Conservation (phyloP, 2,888 invertebrate species). For the Drosophila ustulata region DNA sequence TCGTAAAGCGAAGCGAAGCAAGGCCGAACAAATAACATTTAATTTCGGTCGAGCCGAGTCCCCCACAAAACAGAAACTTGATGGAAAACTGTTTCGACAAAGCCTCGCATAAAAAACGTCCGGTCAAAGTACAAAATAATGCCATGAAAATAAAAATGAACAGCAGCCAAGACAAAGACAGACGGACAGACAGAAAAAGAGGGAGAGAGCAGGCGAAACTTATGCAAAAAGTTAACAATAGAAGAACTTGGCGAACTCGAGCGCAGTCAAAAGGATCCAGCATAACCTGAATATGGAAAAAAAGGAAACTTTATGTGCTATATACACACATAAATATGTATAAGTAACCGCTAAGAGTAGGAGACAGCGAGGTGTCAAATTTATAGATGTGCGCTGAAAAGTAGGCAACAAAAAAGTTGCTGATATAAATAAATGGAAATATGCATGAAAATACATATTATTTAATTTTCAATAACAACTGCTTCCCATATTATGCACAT, state of each 20-base stretch:
- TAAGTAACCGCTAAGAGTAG: background rate
- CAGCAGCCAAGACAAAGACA: constrained; percentile 12
- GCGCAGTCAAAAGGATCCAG: constrained; percentile 62
- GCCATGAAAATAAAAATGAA: constrained; percentile 66
- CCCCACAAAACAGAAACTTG: constrained; percentile 47
- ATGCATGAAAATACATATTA: no score
- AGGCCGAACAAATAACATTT: constrained; percentile 74
- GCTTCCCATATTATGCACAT: no score
- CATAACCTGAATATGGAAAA: constrained; percentile 26
- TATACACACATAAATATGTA: constrained; percentile 32
- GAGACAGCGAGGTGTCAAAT: constrained; percentile 60
- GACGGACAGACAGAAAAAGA: background rate
- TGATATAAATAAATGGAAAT: constrained; percentile 7
- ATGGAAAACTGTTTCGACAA: constrained; percentile 66
- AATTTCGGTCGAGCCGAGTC: constrained; percentile 56
- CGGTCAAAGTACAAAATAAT: constrained; percentile 54
- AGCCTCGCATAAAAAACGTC: constrained; percentile 35
- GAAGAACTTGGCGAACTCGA: constrained; percentile 29
- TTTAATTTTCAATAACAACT: no score
- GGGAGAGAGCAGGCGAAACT: constrained; percentile 42
- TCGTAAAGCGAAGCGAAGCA: constrained; percentile 52
- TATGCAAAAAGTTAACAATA: constrained; percentile 60
- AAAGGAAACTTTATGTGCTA: constrained; percentile 69
- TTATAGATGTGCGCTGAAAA: constrained; percentile 67
- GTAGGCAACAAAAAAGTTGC: constrained; percentile 65